phyloP scores from a whole-genome alignment of 2,113 vertebrate genomes.

The Colius striatus region DNA sequence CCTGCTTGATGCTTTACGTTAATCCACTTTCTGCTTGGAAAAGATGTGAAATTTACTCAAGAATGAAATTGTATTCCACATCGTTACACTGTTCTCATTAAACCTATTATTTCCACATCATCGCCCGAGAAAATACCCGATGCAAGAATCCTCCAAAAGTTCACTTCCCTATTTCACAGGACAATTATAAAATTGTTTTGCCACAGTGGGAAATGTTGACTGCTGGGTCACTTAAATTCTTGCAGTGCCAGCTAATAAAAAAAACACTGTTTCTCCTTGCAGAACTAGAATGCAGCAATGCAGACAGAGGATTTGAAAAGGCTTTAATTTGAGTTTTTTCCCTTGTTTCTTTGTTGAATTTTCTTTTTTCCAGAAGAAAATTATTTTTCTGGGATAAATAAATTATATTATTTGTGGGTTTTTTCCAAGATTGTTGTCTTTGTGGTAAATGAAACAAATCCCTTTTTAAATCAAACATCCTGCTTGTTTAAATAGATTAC shows the following conservation, averaged over 20 bases:
- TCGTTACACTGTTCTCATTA: constrained; percentile 72
- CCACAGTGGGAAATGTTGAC: constrained; percentile 56
- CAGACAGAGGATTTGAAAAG: background rate
- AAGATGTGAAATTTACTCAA: constrained; percentile 68
- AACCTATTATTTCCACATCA: constrained; percentile 69
- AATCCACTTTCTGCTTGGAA: constrained; percentile 58
- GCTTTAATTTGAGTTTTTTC: background rate
- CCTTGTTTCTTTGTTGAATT: background rate
- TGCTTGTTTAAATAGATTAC: background rate
- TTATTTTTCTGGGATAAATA: background rate
- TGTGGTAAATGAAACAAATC: background rate
- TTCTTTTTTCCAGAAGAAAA: constrained; percentile 2
- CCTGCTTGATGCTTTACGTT: constrained; percentile 29
- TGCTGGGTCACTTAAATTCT: constrained; percentile 66
- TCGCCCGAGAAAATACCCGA: constrained; percentile 48
- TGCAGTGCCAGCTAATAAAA: background rate
- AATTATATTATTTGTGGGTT: background rate
- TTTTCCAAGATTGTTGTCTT: background rate
- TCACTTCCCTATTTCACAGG: constrained; percentile 65
- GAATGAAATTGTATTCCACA: constrained; percentile 66
- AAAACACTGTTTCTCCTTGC: background rate
- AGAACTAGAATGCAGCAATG: background rate
- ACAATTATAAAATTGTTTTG: constrained; percentile 65
- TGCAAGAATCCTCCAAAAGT: constrained; percentile 36
- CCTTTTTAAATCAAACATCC: background rate